Evolutionary conservation across 2,888 invertebrate genomes (phyloP).

Genomic region (Pammene fasciana): DNA sequence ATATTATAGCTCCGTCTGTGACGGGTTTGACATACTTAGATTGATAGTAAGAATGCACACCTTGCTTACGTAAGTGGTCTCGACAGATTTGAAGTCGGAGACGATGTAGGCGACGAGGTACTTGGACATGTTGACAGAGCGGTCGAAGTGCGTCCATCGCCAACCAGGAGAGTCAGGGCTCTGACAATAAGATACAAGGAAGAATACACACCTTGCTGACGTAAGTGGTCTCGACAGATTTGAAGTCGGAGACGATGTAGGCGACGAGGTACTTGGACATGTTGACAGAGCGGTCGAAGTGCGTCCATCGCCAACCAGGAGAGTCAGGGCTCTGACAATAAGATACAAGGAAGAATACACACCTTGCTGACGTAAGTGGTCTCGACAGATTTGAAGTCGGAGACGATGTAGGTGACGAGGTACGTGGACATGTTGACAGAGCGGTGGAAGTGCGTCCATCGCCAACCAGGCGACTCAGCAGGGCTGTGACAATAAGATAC

Average conservation of each 20-base stretch:
- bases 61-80: constrained; percentile 66
- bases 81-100: constrained; percentile 85
- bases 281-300: constrained; percentile 87
- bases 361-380: constrained; percentile 64
- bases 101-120: no score
- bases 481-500: constrained; percentile 55
- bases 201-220: constrained; percentile 76
- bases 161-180: constrained; percentile 83
- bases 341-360: background rate
- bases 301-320: no score
- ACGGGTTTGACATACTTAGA: no score
- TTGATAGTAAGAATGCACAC: background rate
- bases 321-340: no score
- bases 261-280: constrained; percentile 96
- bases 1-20: no score
- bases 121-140: no score
- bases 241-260: constrained; percentile 90
- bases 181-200: constrained; percentile 44
- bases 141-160: constrained; percentile 87
- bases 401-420: no score
- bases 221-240: constrained; percentile 69
- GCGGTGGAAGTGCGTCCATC: constrained; percentile 91
- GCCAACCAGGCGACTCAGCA: constrained; percentile 84
- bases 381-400: constrained; percentile 84
- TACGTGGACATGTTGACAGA: no score